phyloP scores from a whole-genome alignment of 64 coral and sea anemone species.

The Montipora capricornis region DNA sequence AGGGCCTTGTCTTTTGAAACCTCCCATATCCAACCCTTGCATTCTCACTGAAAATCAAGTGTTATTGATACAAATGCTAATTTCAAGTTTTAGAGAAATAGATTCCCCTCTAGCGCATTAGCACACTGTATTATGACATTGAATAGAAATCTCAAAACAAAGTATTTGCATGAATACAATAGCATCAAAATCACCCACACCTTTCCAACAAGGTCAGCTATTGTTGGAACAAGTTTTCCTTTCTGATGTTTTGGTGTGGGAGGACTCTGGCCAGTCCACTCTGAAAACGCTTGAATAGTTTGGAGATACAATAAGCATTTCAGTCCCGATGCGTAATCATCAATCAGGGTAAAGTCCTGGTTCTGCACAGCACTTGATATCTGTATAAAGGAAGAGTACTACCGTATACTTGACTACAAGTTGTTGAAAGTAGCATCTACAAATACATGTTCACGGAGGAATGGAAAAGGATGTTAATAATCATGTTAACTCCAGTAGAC shows the following conservation, averaged over 20 bases:
- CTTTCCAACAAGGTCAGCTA: conserved; percentile 94
- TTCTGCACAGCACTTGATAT: conserved; percentile 99
- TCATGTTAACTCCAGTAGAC: too few relatives aligned
- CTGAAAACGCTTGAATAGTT: conserved; percentile 72
- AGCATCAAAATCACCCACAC: conserved; percentile 20
- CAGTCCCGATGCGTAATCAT: conserved; percentile 89
- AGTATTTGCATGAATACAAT: too few relatives aligned
- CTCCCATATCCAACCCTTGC: too few relatives aligned
- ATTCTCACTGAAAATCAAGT: too few relatives aligned
- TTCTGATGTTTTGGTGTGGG: conserved; percentile 89
- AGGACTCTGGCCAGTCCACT: conserved; percentile 90
- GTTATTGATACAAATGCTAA: too few relatives aligned
- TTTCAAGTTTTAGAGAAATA: too few relatives aligned
- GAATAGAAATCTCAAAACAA: not conserved
- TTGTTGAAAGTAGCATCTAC: too few relatives aligned
- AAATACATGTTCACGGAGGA: too few relatives aligned
- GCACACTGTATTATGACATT: too few relatives aligned
- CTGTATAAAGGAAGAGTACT: conserved; percentile 11
- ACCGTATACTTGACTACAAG: not conserved
- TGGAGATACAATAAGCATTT: conserved; percentile 96
- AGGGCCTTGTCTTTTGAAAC: too few relatives aligned
- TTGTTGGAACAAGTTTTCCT: conserved; percentile 90
- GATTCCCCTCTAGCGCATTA: too few relatives aligned
- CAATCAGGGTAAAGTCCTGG: conserved; percentile 94
- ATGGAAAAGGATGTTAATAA: too few relatives aligned